Evolutionary conservation across 2,888 invertebrate genomes (phyloP).

Genomic region (Sarcophaga carnaria): DNA sequence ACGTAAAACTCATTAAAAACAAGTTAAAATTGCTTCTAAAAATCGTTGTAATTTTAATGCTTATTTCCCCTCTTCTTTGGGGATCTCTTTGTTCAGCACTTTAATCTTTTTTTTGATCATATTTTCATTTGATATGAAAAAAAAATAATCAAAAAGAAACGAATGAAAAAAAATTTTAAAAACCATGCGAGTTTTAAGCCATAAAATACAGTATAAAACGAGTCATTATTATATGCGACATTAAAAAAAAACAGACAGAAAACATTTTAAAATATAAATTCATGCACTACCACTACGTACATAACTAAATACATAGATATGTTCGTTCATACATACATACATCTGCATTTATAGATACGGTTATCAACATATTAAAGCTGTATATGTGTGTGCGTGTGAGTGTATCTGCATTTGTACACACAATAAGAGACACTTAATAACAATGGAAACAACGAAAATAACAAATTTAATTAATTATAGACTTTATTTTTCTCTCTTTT

Average conservation of each 20-base stretch:
- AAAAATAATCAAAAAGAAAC: background rate
- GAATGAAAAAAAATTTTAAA: background rate
- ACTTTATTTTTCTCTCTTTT: slow-evolving; percentile 28
- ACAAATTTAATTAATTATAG: slow-evolving; percentile 69
- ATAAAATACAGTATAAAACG: slow-evolving; percentile 12
- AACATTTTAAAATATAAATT: background rate
- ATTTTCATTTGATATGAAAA: background rate
- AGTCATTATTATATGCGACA: slow-evolving; percentile 42
- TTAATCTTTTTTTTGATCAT: background rate
- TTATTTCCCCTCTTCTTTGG: background rate
- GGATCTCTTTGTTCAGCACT: background rate
- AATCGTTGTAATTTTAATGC: slow-evolving; percentile 35
- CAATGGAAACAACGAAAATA: slow-evolving; percentile 63
- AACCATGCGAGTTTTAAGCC: slow-evolving; percentile 19
- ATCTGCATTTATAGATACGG: background rate
- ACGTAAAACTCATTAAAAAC: slow-evolving; percentile 55
- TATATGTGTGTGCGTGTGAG: background rate
- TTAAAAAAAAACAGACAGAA: background rate
- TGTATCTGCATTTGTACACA: slow-evolving; percentile 3
- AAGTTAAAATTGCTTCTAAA: slow-evolving; percentile 51
- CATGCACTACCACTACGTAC: background rate
- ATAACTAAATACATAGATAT: background rate
- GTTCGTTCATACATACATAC: background rate
- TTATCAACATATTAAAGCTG: background rate
- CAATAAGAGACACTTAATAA: slow-evolving; percentile 9